A percentile compares a stretch with the other conserved stretches of the same genome.
These are phyloP conservation scores for Andrena haemorrhoa DNA, from an alignment of 2,888 invertebrate genomes.

Conservation along the genomic window DNA sequence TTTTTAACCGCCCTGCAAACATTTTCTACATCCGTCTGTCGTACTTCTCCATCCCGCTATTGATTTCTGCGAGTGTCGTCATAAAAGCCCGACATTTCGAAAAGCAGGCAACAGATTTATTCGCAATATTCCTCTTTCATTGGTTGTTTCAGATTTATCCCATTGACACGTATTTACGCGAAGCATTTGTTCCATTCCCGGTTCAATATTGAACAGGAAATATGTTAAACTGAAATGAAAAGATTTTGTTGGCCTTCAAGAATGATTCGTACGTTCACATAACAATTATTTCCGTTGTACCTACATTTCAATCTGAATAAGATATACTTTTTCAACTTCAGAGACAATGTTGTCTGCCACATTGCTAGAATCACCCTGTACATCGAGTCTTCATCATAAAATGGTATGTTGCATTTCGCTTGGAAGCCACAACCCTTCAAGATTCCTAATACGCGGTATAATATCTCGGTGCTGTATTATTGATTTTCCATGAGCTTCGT, in stretches of 20 bases:
- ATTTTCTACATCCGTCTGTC: neutral
- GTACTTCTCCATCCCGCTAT: constrained; percentile 4
- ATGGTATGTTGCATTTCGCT: neutral
- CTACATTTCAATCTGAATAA: too few relatives aligned
- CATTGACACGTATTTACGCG: neutral
- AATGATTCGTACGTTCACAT: too few relatives aligned
- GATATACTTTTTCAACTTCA: neutral
- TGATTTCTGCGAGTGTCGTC: constrained; percentile 30
- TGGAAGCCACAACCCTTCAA: neutral
- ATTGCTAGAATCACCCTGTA: neutral
- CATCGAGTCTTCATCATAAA: neutral
- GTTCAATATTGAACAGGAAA: too few relatives aligned
- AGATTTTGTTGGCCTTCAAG: too few relatives aligned
- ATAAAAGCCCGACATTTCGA: constrained; percentile 13
- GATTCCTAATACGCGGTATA: constrained; percentile 25
- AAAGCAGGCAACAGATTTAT: neutral
- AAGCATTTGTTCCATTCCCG: too few relatives aligned
- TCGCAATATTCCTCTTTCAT: neutral
- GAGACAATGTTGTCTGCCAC: neutral
- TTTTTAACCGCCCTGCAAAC: neutral
- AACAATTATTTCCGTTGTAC: too few relatives aligned
- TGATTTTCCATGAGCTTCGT: constrained; percentile 62
- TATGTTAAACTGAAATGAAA: too few relatives aligned
- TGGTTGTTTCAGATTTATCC: neutral
- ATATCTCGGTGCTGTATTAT: constrained; percentile 54